Evolutionary conservation across 2,888 invertebrate species (phyloP).

Genomic region (Allophyes oxyacanthae): DNA sequence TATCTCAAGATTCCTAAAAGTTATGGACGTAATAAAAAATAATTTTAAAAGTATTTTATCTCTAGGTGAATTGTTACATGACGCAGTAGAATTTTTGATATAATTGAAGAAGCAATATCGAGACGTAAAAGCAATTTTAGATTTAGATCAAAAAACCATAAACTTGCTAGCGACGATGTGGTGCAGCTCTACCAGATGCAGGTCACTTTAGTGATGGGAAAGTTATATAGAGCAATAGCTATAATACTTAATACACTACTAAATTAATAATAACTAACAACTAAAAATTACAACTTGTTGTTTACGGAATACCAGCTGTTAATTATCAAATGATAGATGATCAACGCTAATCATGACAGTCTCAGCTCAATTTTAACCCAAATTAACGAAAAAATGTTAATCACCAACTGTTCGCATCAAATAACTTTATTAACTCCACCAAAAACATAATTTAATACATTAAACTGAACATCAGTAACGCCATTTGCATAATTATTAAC

Average conservation of each 20-base stretch:
- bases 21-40: too few relatives aligned
- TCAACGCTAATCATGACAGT: slow-evolving; percentile 18
- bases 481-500: slow-evolving; percentile 44
- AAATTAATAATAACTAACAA: too few relatives aligned
- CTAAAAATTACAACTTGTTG: too few relatives aligned
- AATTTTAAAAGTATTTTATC: neutral
- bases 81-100: slow-evolving; percentile 42
- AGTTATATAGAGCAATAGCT: slow-evolving; percentile 6
- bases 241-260: too few relatives aligned
- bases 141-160: slow-evolving; percentile 80
- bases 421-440: slow-evolving; percentile 18
- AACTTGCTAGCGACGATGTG: slow-evolving; percentile 68
- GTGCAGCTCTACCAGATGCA: slow-evolving; percentile 26
- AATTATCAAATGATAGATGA: slow-evolving; percentile 24
- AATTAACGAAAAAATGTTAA: slow-evolving; percentile 43
- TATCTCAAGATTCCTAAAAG: too few relatives aligned
- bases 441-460: slow-evolving; percentile 28
- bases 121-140: slow-evolving; percentile 79
- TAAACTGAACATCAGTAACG: slow-evolving; percentile 34
- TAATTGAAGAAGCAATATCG: slow-evolving; percentile 66
- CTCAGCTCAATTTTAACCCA: slow-evolving; percentile 7
- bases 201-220: slow-evolving; percentile 32
- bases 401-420: slow-evolving; percentile 19
- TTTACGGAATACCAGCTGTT: too few relatives aligned
- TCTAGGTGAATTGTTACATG: slow-evolving; percentile 11